phyloP scores from a whole-genome alignment of 2,888 invertebrate genomes.

The Rhaphigaster nebulosa region DNA sequence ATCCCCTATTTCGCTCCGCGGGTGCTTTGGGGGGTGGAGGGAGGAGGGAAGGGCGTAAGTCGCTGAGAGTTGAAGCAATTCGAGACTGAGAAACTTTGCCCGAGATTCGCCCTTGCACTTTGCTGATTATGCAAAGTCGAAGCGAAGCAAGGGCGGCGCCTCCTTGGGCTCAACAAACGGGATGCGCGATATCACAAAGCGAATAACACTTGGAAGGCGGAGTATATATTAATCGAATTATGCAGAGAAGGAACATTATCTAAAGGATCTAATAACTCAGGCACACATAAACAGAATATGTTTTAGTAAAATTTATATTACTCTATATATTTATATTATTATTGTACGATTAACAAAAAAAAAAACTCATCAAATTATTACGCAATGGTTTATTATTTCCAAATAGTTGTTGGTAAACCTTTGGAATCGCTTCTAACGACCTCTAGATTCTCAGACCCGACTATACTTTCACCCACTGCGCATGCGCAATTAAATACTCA shows the following conservation, averaged over 20 bases:
- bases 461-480: too few species aligned
- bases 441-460: too few species aligned
- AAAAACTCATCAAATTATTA: too few species aligned
- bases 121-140: slow-evolving; percentile 15
- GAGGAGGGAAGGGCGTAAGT: neutral
- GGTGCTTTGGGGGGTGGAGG: neutral
- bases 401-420: too few species aligned
- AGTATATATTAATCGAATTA: neutral
- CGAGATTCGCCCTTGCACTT: slow-evolving; percentile 28
- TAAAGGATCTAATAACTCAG: too few species aligned
- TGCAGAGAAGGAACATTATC: neutral
- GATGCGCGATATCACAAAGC: neutral
- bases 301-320: too few species aligned
- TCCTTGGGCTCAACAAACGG: neutral
- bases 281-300: too few species aligned
- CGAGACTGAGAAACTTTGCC: slow-evolving; percentile 13
- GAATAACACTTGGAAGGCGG: neutral
- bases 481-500: too few species aligned
- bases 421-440: too few species aligned
- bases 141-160: neutral
- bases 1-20: neutral
- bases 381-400: too few species aligned
- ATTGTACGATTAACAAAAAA: too few species aligned
- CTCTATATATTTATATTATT: too few species aligned
- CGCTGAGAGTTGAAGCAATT: neutral